phyloP scores from a whole-genome alignment of 2,888 invertebrate species.

The Chromoteleia sp. region DNA sequence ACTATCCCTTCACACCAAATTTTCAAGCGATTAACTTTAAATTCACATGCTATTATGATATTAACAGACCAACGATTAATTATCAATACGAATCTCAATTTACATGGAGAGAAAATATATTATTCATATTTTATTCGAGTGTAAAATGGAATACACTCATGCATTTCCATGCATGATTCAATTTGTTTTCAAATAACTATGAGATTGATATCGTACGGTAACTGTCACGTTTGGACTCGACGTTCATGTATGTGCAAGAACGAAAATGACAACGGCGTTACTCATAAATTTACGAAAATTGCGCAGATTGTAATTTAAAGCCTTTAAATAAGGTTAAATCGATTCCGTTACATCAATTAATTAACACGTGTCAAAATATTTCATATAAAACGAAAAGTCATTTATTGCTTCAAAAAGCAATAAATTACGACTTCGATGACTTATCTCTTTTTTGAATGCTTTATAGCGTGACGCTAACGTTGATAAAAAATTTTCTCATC shows the following conservation, averaged over 20 bases:
- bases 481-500: not conserved
- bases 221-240: not conserved
- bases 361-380: too few species aligned
- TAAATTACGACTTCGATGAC: too few species aligned
- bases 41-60: too few species aligned
- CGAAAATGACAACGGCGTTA: constrained; percentile 11
- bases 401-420: too few species aligned
- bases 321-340: not conserved
- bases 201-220: not conserved
- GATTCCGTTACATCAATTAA: not conserved
- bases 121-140: not conserved
- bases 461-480: not conserved
- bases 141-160: not conserved
- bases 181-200: not conserved
- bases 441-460: not conserved
- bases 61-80: too few species aligned
- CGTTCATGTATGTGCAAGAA: not conserved
- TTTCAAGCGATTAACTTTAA: too few species aligned
- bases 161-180: not conserved
- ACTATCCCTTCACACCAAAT: too few species aligned
- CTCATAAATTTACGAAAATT: not conserved
- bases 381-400: too few species aligned
- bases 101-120: too few species aligned
- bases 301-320: not conserved
- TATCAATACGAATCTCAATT: too few species aligned